Conservation (phyloP, 2,113 vertebrate genomes). For the Calcarius ornatus region DNA sequence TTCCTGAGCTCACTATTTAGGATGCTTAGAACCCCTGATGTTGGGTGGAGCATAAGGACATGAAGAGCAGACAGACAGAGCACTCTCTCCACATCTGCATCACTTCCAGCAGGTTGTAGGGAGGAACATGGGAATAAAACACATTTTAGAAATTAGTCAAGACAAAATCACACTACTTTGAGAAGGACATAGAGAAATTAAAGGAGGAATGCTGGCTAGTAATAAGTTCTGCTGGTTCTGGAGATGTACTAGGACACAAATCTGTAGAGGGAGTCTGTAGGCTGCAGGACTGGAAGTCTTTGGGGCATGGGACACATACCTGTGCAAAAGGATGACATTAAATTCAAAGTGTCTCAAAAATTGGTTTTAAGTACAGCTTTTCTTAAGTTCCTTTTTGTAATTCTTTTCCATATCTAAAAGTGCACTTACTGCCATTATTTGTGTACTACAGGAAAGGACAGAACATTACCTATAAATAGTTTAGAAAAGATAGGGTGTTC, state of each 20-base stretch:
- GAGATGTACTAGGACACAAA: not conserved
- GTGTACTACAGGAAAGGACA: not conserved
- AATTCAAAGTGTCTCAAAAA: not conserved
- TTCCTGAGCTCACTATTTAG: not conserved
- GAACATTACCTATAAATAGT: conserved; percentile 19
- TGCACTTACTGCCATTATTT: not conserved
- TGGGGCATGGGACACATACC: not conserved
- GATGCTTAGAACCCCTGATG: not conserved
- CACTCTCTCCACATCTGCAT: rapidly evolving
- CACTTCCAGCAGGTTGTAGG: not conserved
- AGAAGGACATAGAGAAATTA: not conserved
- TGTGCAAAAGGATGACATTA: not conserved
- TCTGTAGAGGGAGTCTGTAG: not conserved
- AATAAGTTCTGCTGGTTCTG: not conserved
- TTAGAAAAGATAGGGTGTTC: conserved; percentile 20
- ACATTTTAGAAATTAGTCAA: not conserved
- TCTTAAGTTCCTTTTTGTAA: not conserved
- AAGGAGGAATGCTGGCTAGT: not conserved
- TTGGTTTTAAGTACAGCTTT: not conserved
- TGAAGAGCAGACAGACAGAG: not conserved
- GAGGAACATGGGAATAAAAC: not conserved
- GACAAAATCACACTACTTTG: not conserved
- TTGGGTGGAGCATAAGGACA: not conserved
- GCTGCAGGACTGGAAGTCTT: not conserved
- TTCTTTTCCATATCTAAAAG: not conserved